Percentiles rank a stretch among this genome's conserved stretches.
These are phyloP conservation scores for Salvelinus sp. DNA, from an alignment of 2,113 vertebrate genomes.

Conservation along the genomic window DNA sequence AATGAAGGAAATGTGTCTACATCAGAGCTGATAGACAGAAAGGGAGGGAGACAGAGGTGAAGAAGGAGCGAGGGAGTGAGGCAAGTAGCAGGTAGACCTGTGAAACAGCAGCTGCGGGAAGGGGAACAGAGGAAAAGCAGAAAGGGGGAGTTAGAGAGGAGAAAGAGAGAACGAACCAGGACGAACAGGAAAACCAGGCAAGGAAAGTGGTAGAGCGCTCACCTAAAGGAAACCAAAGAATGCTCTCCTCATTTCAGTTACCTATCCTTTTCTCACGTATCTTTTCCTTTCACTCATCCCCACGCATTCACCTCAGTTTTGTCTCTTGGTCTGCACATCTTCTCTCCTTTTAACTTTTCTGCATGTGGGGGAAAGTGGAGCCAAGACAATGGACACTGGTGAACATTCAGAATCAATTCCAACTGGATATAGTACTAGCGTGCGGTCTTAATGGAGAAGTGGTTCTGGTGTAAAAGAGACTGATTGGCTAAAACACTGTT, in stretches of 20 bases:
- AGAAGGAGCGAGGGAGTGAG: background rate
- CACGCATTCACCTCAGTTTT: slow-evolving; percentile 16
- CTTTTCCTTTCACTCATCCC: background rate
- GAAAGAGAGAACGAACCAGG: background rate
- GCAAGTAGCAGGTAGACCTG: slow-evolving; percentile 10
- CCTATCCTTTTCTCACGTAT: slow-evolving; percentile 17
- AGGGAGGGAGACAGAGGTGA: slow-evolving; percentile 26
- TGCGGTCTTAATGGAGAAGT: background rate
- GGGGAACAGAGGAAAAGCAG: background rate
- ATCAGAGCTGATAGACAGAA: slow-evolving; percentile 36
- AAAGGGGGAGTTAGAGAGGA: background rate
- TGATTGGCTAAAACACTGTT: slow-evolving; percentile 37
- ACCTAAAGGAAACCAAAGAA: slow-evolving; percentile 36
- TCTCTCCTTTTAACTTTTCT: slow-evolving; percentile 4
- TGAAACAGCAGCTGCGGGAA: slow-evolving; percentile 5
- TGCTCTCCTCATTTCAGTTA: slow-evolving; percentile 27
- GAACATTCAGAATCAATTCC: slow-evolving; percentile 30
- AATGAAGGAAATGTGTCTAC: too few species aligned
- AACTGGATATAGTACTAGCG: slow-evolving; percentile 18
- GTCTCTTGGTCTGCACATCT: slow-evolving; percentile 10
- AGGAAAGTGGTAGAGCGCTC: slow-evolving; percentile 4
- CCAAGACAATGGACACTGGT: slow-evolving; percentile 15
- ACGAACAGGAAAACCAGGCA: background rate
- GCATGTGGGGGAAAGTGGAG: slow-evolving; percentile 62
- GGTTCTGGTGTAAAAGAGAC: slow-evolving; percentile 33